These are phyloP conservation scores for Catocala sponsa DNA, from an alignment of 2,888 invertebrate genomes.

Conservation along the genomic window DNA sequence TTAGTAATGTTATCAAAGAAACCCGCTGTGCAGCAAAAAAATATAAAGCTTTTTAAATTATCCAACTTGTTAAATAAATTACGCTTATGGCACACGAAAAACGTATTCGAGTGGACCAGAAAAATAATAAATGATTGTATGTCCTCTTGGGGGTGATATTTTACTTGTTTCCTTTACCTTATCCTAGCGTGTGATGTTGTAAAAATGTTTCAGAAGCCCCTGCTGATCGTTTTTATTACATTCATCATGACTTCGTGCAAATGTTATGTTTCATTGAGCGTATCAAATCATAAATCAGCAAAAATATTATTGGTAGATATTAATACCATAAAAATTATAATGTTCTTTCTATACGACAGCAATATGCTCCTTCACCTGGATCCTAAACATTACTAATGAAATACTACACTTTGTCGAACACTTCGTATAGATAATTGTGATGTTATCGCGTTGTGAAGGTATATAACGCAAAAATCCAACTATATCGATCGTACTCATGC, in stretches of 20 bases:
- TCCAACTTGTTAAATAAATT: neutral
- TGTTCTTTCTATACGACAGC: too few species aligned
- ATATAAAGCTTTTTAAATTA: neutral
- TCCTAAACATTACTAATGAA: too few species aligned
- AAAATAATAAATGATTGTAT: constrained; percentile 1
- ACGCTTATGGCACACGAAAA: neutral
- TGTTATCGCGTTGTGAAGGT: too few species aligned
- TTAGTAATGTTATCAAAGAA: neutral
- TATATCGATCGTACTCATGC: too few species aligned
- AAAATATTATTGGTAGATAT: too few species aligned
- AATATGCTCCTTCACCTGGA: too few species aligned
- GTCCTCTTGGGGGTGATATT: neutral
- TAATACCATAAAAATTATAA: too few species aligned
- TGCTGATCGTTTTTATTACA: neutral
- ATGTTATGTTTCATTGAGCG: too few species aligned
- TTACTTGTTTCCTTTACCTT: neutral
- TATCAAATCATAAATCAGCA: too few species aligned
- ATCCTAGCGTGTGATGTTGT: neutral
- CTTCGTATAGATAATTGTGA: too few species aligned
- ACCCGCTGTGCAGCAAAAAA: neutral
- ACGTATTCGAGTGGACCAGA: neutral
- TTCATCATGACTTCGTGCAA: neutral
- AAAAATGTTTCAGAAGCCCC: constrained; percentile 2
- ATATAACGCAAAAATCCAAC: too few species aligned
- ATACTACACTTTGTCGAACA: too few species aligned